Base-by-base conservation (phyloP, 2,888 invertebrate species). In the Pristionchus exspectatus region DNA sequence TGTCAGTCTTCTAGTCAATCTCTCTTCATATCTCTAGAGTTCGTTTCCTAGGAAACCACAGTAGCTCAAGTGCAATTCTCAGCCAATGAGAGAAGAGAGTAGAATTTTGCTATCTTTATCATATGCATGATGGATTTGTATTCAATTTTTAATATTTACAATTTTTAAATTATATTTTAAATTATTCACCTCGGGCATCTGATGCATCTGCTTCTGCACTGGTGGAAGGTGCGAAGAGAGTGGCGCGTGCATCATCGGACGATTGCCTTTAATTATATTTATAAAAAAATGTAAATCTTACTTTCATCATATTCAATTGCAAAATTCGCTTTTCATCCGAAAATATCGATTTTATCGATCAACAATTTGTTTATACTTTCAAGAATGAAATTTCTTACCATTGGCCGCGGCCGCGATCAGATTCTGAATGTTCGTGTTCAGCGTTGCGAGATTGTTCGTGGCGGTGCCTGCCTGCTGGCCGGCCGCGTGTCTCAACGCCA, bases 371-470 rank as follows among this genome's bases (percentile, higher is more conserved):
- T n/a, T n/a, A n/a, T n/a, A n/a, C n/a, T n/a, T n/a, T n/a, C 38
- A 38, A 38, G 38, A 38, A 38, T n/a, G 2, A 63, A 63, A 5
- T 38, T n/a, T 21, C 77, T 77, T 50, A 77, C 77, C 77, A 77
- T 77, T 77, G 0, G 77, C 77, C 44, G 77, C 77, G 18, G 77
- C 77, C 44, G 77, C 77, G 50, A 77, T 77, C 0, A 77, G 77
- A 24, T 77, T 77, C 44, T 77, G 77, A 24, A 77, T 77, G 77
- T 77, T 77, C 44, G 44, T 77, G 77, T 77, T 77, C 44, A 77
- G 77, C 9, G 77, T 77, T 44, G 77, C 77, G 9, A 77, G 77
- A 44, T 44, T 77, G 44, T 77, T 77, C 33, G 18, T 77, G 14
- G 44, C 77, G 16, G 33, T 77, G 44, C 44, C 44, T 5, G 77